Evolutionary conservation across 2,797 vertebrate species (phyloP), one percentile per base, ranked within the genome.

Genomic region (Threskiornis aethiopicus): DNA sequence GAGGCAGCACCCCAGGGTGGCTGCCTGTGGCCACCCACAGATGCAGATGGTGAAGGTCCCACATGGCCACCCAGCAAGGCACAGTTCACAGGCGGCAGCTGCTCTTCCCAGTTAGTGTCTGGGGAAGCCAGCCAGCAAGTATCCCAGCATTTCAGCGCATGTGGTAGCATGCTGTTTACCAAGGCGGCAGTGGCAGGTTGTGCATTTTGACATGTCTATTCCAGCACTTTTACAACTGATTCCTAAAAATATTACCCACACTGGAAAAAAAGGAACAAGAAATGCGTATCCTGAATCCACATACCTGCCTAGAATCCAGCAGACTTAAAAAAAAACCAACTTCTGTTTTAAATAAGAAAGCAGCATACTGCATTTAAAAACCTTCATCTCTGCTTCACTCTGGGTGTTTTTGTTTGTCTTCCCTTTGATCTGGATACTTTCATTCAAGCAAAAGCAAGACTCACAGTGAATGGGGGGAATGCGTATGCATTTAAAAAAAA

Each of bases 331-430:
- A 49, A 49, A 46, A n/a, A 26, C 1, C 37, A 39, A 13, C 26
- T 44, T n/a, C 35, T 8, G 4, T 20, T 54, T 72, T 35, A 79
- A 84, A 46, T n/a, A 75, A 65, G 39, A 29, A 77, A 49, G 8
- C 15, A 3, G 9, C 11, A n/a, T 3, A 22, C 6, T 39, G 0
- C 26, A 70, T n/a, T 57, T 58, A 3, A 75, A 67, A 52, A 4
- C 0, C 0, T 58, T 37, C 1, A n/a, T 20, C 62, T 7, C 12
- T 44, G 57, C 71, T 83, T 92, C 52, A 47, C 20, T 80, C 42
- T 26, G 29, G 24, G 19, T 55, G 19, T 51, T 72, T 73, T 37
- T 39, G 33, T 24, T 83, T 39, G 28, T 24, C 57, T 42, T 35
- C 33, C 42, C 31, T 83, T 77, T 25, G 20, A 75, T 57, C 22